Percentiles rank a stretch among this genome's conserved stretches.
Evolutionary conservation across 1,140 invertebrate species (phyloP).

Genomic region (Plutomurus gul): DNA sequence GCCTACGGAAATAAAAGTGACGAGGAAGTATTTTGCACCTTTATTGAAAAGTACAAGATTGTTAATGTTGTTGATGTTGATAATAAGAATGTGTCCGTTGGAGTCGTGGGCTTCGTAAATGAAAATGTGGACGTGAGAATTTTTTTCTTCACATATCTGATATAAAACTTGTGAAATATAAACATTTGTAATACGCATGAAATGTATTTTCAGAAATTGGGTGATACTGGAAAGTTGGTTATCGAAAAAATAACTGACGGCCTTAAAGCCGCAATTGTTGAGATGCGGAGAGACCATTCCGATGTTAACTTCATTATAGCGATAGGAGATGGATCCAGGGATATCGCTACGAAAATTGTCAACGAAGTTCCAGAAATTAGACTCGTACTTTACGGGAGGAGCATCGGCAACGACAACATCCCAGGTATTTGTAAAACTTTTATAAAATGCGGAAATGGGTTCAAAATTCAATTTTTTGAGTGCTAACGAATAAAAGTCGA

Average conservation of each 20-base stretch:
- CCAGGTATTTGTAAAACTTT: not conserved
- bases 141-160: not conserved
- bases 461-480: not conserved
- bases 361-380: conserved; percentile 6
- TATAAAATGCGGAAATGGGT: not conserved
- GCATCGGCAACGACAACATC: not conserved
- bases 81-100: not conserved
- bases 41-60: not conserved
- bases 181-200: not conserved
- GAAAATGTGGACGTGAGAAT: not conserved
- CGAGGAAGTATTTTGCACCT: not conserved
- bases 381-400: conserved; percentile 30
- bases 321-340: conserved; percentile 20
- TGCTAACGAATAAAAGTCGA: not conserved
- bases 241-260: not conserved
- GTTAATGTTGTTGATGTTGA: not conserved
- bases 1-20: not conserved
- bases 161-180: no score
- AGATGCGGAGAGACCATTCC: no score
- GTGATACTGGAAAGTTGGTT: not conserved
- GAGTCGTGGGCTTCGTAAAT: conserved; percentile 36
- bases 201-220: conserved; percentile 1
- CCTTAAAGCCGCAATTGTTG: not conserved
- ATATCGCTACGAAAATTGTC: conserved; percentile 1
- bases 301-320: conserved; percentile 22